These are phyloP conservation scores for Pomacea maculata DNA, from an alignment of 1,140 invertebrate species.

Conservation along the genomic window DNA sequence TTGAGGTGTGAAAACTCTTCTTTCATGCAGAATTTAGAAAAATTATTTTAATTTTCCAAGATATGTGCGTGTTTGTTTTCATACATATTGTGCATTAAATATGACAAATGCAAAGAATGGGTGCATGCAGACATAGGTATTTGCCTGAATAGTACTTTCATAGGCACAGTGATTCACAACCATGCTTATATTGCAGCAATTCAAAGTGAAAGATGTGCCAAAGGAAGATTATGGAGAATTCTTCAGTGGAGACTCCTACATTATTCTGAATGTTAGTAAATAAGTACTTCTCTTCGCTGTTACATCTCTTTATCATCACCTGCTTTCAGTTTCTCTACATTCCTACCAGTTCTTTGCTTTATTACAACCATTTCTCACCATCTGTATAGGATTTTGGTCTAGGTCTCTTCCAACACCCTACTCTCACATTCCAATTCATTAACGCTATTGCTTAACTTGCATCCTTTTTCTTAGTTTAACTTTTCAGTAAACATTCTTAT, in stretches of 20 bases:
- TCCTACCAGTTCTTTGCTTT: neutral
- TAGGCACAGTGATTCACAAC: neutral
- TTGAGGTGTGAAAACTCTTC: slow-evolving; percentile 20
- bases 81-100: neutral
- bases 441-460: no score
- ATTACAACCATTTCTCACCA: neutral
- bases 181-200: slow-evolving; percentile 72
- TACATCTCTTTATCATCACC: no score
- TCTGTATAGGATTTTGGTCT: neutral
- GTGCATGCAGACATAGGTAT: neutral
- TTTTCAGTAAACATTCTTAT: neutral
- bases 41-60: neutral
- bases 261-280: slow-evolving; percentile 81
- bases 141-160: neutral
- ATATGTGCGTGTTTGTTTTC: neutral
- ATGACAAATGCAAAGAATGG: neutral
- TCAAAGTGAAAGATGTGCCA: slow-evolving; percentile 80
- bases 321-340: neutral
- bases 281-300: neutral
- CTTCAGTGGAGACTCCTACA: slow-evolving; percentile 89
- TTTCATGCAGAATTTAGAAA: neutral
- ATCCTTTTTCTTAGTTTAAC: neutral
- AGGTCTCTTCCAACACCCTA: neutral
- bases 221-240: slow-evolving; percentile 86
- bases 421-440: neutral